phyloP scores from a whole-genome alignment of 2,797 vertebrate genomes.

The Enoplosus armatus region DNA sequence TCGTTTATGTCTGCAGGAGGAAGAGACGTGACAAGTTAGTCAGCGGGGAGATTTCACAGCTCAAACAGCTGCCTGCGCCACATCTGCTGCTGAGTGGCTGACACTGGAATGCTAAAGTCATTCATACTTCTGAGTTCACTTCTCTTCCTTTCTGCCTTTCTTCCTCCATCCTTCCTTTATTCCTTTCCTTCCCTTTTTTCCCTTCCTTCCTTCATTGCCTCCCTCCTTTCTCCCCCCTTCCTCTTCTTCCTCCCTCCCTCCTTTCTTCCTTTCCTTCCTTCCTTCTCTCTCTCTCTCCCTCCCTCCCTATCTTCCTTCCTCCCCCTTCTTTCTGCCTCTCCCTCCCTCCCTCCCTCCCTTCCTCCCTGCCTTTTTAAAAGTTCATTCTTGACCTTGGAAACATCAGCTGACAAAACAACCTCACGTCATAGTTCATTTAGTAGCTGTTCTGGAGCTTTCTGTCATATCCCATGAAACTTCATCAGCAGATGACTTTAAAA shows the following conservation, averaged over 20 bases:
- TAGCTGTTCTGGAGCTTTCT: neutral
- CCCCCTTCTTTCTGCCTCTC: neutral
- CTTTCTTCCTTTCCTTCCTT: neutral
- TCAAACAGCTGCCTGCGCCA: constrained; percentile 50
- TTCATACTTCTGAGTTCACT: constrained; percentile 42
- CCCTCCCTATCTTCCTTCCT: neutral
- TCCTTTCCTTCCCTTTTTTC: neutral
- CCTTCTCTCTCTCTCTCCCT: neutral
- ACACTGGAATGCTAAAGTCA: constrained; percentile 20
- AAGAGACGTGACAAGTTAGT: constrained; percentile 42
- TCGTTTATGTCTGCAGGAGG: constrained; percentile 91
- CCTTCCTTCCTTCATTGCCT: neutral
- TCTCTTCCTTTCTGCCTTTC: neutral
- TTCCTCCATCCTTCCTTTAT: neutral
- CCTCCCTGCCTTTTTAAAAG: neutral
- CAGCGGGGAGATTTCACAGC: constrained; percentile 44
- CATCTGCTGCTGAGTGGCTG: constrained; percentile 54
- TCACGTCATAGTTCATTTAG: neutral
- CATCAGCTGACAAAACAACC: neutral
- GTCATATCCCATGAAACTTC: constrained; percentile 3
- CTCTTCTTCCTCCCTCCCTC: neutral
- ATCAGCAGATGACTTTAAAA: neutral
- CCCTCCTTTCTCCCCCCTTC: neutral
- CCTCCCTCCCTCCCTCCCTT: neutral
- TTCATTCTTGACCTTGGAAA: constrained; percentile 7